phyloP scores from a whole-genome alignment of 2,888 invertebrate genomes.

The Leptopilina drosophilae region DNA sequence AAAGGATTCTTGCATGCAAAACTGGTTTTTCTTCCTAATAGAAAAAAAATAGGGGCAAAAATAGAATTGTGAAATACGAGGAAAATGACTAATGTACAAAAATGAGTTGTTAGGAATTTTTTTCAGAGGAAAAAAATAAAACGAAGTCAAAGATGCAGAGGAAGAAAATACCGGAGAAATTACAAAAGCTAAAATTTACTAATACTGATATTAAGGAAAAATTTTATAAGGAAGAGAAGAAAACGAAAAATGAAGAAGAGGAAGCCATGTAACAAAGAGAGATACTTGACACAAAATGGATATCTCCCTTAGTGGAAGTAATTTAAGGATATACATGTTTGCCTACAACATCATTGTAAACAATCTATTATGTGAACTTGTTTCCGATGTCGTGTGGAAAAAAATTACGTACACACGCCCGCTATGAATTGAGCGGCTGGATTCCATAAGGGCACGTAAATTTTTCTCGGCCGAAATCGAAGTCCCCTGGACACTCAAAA shows the following conservation, averaged over 20 bases:
- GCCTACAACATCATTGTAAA: neutral
- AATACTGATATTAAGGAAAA: too few relatives aligned
- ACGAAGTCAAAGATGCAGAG: too few relatives aligned
- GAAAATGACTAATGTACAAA: too few relatives aligned
- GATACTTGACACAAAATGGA: too few relatives aligned
- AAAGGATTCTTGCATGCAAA: neutral
- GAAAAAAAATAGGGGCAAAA: neutral
- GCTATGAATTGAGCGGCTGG: too few relatives aligned
- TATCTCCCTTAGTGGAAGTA: neutral
- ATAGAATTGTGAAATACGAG: neutral
- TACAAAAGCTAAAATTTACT: neutral
- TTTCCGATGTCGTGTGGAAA: conserved; percentile 9
- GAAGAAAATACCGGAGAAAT: neutral
- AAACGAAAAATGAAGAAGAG: neutral
- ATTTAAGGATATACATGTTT: neutral
- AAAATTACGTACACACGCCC: neutral
- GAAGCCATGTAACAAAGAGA: neutral
- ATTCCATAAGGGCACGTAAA: too few relatives aligned
- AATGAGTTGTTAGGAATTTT: too few relatives aligned
- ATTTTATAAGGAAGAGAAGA: too few relatives aligned
- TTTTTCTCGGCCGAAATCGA: too few relatives aligned
- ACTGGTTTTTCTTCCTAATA: neutral
- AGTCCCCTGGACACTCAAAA: too few relatives aligned
- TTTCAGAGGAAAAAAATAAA: too few relatives aligned
- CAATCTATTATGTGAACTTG: conserved; percentile 12